These are phyloP conservation scores for Nothocercus nigrocapillus DNA, from an alignment of 2,113 vertebrate genomes.

Conservation along the genomic window DNA sequence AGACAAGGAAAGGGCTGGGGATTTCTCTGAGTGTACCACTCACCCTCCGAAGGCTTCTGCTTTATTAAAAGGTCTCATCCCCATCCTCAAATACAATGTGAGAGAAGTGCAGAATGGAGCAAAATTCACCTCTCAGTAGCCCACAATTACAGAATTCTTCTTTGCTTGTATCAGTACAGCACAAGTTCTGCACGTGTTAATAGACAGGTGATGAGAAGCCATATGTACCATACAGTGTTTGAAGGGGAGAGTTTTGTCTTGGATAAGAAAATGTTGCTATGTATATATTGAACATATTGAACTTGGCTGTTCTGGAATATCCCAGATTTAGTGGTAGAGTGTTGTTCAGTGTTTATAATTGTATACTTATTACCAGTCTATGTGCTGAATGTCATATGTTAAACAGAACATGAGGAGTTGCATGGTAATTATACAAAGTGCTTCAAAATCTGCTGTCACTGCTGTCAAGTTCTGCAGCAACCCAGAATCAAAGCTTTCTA, in stretches of 20 bases:
- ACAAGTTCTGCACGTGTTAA: neutral
- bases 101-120: neutral
- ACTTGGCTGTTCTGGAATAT: neutral
- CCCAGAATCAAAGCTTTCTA: neutral
- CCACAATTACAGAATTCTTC: neutral
- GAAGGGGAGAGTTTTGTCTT: neutral
- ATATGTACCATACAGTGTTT: neutral
- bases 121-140: neutral
- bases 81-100: neutral
- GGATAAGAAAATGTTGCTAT: neutral
- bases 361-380: conserved; percentile 24
- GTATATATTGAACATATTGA: neutral
- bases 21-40: neutral
- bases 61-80: neutral
- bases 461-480: neutral
- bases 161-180: neutral
- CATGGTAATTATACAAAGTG: neutral
- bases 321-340: conserved; percentile 17
- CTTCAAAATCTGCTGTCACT: neutral
- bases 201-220: neutral
- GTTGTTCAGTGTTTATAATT: conserved; percentile 41
- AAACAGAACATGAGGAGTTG: conserved; percentile 27
- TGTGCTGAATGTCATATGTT: conserved; percentile 60
- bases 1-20: neutral
- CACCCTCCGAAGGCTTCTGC: neutral